A percentile compares a stretch with the other conserved stretches of the same genome.
Conservation (phyloP, 2,113 vertebrate species). For the Hiodon alosoides region DNA sequence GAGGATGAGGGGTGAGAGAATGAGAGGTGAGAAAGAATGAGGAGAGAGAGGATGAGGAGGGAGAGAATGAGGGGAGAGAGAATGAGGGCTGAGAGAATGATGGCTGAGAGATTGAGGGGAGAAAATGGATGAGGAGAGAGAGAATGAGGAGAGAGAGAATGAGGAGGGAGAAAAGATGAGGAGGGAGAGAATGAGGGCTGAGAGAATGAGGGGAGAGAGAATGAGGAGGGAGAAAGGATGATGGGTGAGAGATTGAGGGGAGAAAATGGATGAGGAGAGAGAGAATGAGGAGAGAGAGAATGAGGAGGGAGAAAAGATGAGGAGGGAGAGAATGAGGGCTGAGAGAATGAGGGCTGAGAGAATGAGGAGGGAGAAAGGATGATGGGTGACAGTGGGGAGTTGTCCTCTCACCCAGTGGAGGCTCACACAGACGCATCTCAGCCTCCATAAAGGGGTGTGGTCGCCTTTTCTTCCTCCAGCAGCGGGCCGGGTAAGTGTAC, state of each 20-base stretch:
- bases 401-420: constrained; percentile 76
- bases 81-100: neutral
- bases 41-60: neutral
- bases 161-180: neutral
- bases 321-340: constrained; percentile 5
- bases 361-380: constrained; percentile 20
- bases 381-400: neutral
- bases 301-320: neutral
- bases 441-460: constrained; percentile 82
- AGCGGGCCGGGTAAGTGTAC: constrained; percentile 93
- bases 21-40: neutral
- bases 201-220: neutral
- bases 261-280: neutral
- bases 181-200: neutral
- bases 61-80: neutral
- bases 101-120: neutral
- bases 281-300: constrained; percentile 8
- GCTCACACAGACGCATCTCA: constrained; percentile 80
- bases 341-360: neutral
- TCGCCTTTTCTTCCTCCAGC: constrained; percentile 93
- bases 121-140: neutral
- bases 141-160: constrained; percentile 10
- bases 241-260: neutral
- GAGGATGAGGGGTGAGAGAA: neutral
- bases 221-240: neutral